Percentiles rank a stretch among this genome's conserved stretches.
Evolutionary conservation across 2,113 vertebrate species (phyloP).

Genomic region (Megaptera novaeangliae): DNA sequence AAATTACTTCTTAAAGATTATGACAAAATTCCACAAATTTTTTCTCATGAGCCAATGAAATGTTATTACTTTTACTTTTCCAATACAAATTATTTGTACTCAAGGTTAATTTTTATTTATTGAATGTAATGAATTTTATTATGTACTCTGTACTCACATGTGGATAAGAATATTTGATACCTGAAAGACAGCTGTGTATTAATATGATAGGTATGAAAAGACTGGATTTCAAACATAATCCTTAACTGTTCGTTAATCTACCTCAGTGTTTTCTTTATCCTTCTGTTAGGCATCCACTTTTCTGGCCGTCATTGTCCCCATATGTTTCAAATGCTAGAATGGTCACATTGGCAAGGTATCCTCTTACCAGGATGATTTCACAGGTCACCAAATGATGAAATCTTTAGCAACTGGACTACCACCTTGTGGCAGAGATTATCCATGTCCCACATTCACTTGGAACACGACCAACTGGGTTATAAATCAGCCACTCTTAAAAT

Average conservation of each 20-base stretch:
- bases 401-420: not conserved
- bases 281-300: not conserved
- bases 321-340: not conserved
- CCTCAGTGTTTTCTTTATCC: not conserved
- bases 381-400: not conserved
- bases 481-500: not conserved
- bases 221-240: not conserved
- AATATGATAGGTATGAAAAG: not conserved
- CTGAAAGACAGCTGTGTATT: not conserved
- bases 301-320: not conserved
- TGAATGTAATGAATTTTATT: not conserved
- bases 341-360: not conserved
- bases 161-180: not conserved
- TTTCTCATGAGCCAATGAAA: not conserved
- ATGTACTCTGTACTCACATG: not conserved
- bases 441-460: not conserved
- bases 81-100: not conserved
- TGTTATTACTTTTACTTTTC: not conserved
- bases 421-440: not conserved
- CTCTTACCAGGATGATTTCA: not conserved
- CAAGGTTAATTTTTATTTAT: not conserved
- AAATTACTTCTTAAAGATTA: not conserved
- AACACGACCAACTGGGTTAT: not conserved
- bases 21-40: not conserved
- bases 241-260: not conserved